Evolutionary conservation across 2,113 vertebrate genomes (phyloP).

Genomic region (Dasyprocta punctata): DNA sequence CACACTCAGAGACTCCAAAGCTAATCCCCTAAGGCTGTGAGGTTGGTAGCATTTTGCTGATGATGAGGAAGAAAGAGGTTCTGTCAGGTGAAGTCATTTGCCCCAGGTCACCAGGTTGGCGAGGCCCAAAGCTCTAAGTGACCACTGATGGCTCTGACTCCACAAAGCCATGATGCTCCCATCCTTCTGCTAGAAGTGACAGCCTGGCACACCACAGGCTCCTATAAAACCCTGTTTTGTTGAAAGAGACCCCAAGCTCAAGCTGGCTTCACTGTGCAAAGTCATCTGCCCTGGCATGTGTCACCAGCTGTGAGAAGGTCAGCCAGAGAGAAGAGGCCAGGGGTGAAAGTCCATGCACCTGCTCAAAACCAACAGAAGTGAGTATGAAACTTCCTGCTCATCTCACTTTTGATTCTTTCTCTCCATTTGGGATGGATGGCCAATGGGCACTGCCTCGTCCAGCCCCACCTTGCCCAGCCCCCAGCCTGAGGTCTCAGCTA

Average conservation of each 20-base stretch:
- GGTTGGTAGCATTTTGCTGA: neutral
- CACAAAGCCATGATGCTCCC: neutral
- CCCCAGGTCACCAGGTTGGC: neutral
- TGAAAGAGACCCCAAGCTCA: neutral
- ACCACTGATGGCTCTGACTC: neutral
- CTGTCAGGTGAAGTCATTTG: neutral
- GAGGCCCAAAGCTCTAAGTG: neutral
- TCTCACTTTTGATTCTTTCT: neutral
- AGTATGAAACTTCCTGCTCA: neutral
- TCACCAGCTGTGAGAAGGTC: neutral
- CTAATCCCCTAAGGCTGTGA: neutral
- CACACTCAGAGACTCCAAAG: neutral
- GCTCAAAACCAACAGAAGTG: neutral
- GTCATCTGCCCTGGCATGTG: neutral
- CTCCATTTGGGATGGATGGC: neutral
- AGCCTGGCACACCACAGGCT: neutral
- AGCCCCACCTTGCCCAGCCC: neutral
- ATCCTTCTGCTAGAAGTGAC: neutral
- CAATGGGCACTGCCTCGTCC: neutral
- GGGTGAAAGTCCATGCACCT: neutral
- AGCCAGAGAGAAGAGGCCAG: neutral
- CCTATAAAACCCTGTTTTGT: neutral
- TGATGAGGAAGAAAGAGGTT: neutral
- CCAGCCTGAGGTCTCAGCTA: neutral
- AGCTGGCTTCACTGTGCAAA: neutral